These are phyloP conservation scores for Alces alces DNA, from an alignment of 2,113 vertebrate species.

Conservation along the genomic window DNA sequence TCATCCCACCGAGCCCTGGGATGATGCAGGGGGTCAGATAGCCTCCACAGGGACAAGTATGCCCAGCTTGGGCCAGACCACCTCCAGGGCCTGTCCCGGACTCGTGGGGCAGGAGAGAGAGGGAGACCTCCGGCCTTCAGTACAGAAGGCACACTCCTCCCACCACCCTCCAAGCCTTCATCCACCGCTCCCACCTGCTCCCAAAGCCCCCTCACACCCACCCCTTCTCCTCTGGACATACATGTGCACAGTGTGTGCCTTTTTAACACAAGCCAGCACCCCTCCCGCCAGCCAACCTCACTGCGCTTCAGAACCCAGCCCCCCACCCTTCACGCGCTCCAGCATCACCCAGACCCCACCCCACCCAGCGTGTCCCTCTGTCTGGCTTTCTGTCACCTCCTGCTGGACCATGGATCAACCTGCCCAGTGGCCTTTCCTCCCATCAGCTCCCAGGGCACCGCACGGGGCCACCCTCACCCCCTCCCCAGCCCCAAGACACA, in stretches of 20 bases:
- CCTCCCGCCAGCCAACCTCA: neutral
- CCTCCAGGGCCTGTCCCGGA: neutral
- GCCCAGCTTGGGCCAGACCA: neutral
- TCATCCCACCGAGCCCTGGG: neutral
- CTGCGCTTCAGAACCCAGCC: neutral
- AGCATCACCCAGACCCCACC: neutral
- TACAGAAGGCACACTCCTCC: neutral
- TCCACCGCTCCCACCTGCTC: fast-evolving
- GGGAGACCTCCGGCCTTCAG: neutral
- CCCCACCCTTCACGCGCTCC: neutral
- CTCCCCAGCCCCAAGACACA: neutral
- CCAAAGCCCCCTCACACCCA: neutral
- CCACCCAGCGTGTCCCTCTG: too few species aligned
- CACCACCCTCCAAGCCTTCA: fast-evolving
- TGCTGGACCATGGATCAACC: neutral
- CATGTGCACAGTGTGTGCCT: fast-evolving
- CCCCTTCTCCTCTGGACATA: neutral
- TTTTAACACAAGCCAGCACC: neutral
- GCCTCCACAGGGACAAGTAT: neutral
- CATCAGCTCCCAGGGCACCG: neutral
- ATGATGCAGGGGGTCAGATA: neutral
- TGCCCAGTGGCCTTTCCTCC: neutral
- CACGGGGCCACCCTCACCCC: neutral
- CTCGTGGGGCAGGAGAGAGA: neutral
- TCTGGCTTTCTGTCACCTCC: neutral